Evolutionary conservation across 2,888 invertebrate species (phyloP).

Genomic region (Petrolisthes manimaculis): DNA sequence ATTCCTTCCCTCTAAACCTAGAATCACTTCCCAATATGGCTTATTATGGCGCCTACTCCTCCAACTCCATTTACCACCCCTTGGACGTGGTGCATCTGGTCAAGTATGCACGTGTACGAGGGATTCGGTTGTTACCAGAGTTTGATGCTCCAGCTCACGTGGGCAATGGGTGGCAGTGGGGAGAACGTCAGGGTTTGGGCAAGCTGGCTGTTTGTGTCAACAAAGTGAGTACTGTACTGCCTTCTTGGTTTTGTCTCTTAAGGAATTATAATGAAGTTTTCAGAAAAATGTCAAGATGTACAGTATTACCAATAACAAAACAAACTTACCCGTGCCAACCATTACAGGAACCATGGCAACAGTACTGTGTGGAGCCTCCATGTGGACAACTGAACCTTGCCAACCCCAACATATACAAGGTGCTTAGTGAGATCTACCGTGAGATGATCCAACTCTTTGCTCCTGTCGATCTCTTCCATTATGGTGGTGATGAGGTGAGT

Average conservation of each 20-base stretch:
- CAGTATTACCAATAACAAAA: background rate
- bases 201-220: constrained; percentile 85
- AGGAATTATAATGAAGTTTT: background rate
- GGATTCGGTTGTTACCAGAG: constrained; percentile 90
- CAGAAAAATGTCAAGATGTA: no score
- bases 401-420: constrained; percentile 72
- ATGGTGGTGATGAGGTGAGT: constrained; percentile 52
- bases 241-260: background rate
- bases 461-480: constrained; percentile 58
- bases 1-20: constrained; percentile 73
- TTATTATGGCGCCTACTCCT: constrained; percentile 62
- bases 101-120: constrained; percentile 82
- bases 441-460: constrained; percentile 47
- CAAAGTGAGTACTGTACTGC: constrained; percentile 69
- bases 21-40: constrained; percentile 67
- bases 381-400: constrained; percentile 85
- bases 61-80: constrained; percentile 77
- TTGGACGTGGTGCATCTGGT: constrained; percentile 81
- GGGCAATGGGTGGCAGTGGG: constrained; percentile 91
- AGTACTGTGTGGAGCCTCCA: constrained; percentile 85
- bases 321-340: background rate
- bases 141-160: constrained; percentile 93
- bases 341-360: constrained; percentile 77
- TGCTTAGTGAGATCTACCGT: constrained; percentile 43
- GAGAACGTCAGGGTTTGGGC: constrained; percentile 79